Base-by-base conservation (phyloP, 1,140 invertebrate species). In the Drosophila grimshawi region DNA sequence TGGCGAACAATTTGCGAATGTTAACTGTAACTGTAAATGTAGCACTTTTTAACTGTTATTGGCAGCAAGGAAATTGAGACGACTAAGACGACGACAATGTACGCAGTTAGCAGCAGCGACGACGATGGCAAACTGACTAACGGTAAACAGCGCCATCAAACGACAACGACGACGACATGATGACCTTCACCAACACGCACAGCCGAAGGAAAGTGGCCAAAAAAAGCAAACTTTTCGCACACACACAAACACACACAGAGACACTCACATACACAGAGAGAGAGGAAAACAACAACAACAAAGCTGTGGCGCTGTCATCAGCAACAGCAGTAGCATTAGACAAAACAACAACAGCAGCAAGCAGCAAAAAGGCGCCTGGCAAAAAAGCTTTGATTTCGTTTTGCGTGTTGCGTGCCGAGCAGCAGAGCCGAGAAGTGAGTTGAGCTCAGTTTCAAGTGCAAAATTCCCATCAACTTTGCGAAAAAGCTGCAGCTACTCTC, bases 151-250 rank as follows among this genome's bases (percentile, higher is more conserved):
- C 39, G 37, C 19, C 19, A 19, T 19, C 19, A 19, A 19, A 45
- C 64, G 52, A 59, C 53, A 11, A 35, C 65, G 61, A 72, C 80
- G 71, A 78, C 88, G 80, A 81, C 88, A 73, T 78, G 76, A 91
- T 91, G 88, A 91, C 88, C 88, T 91, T 91, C 88, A 91, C 73
- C 82, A 90, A 81, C 82, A 86, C 86, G 81, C 86, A 86, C 75
- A 81, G 74, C 55, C 60, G 59, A 88, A 70, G 79, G 67, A 80
- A 43, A 60, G 75, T 78, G 77, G 75, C 83, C 69, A 82, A 86
- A 81, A 86, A 82, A 51, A 83, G 19, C 19, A 88, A 88, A 80
- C 86, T 88, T 85, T 88, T 78, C 76, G 80, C 83, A 78, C 73
- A 74, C 76, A 73, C 65, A 68, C 57, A 65, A 33, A 56, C 8